Evolutionary conservation across 2,797 vertebrate genomes (phyloP).

Genomic region (Tympanoctomys barrerae): DNA sequence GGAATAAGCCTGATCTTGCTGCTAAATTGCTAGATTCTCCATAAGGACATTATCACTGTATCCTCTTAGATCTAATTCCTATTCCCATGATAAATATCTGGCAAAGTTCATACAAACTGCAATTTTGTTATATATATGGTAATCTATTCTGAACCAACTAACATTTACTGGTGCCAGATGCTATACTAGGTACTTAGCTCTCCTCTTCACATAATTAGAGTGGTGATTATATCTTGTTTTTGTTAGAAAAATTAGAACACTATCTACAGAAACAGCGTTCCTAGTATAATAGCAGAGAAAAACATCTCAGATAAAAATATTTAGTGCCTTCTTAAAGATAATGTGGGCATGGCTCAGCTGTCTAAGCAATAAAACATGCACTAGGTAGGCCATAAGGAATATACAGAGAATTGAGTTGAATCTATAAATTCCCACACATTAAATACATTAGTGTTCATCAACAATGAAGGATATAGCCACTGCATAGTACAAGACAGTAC

Average conservation of each 20-base stretch:
- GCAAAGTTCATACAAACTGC: neutral
- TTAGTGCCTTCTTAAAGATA: neutral
- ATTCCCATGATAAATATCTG: neutral
- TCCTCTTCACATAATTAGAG: neutral
- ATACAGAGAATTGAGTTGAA: neutral
- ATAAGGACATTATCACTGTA: neutral
- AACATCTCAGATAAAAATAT: conserved; percentile 6
- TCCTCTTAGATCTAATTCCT: neutral
- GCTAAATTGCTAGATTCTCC: neutral
- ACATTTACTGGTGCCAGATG: neutral
- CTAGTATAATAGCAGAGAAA: neutral
- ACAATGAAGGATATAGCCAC: neutral
- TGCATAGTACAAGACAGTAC: neutral
- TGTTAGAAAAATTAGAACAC: conserved; percentile 9
- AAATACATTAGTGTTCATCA: neutral
- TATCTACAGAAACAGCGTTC: neutral
- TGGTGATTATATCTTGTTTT: conserved; percentile 33
- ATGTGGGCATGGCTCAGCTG: neutral
- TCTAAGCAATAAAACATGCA: conserved; percentile 14
- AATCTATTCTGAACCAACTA: conserved; percentile 10
- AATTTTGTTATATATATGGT: neutral
- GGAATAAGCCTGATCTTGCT: neutral
- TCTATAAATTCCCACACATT: conserved; percentile 35
- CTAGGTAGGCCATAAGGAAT: neutral
- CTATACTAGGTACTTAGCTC: neutral